Evolutionary conservation across 2,888 invertebrate genomes (phyloP).

Genomic region (Sinelater perroti): DNA sequence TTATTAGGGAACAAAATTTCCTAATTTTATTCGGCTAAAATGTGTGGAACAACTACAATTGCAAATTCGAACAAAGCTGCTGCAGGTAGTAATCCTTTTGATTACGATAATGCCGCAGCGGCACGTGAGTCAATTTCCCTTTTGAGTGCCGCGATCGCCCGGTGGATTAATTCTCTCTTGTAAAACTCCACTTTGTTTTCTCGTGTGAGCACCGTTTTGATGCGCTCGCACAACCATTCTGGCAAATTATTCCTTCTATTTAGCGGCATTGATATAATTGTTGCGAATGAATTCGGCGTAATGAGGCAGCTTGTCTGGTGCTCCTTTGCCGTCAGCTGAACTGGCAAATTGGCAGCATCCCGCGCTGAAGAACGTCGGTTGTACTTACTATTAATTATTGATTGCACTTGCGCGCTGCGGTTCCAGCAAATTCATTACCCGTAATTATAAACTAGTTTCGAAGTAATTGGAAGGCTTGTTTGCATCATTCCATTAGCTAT

Average conservation of each 20-base stretch:
- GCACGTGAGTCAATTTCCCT: too few species aligned
- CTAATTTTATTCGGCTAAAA: too few species aligned
- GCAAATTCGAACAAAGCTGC: too few species aligned
- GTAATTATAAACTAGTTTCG: slow-evolving; percentile 15
- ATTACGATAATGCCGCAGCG: too few species aligned
- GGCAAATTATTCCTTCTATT: slow-evolving; percentile 6
- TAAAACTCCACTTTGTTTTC: too few species aligned
- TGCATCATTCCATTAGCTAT: slow-evolving; percentile 9
- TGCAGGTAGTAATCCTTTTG: too few species aligned
- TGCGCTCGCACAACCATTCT: not conserved
- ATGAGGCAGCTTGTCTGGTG: slow-evolving; percentile 11
- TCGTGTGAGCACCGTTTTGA: too few species aligned
- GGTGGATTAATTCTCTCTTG: too few species aligned
- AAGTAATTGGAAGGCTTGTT: slow-evolving; percentile 11
- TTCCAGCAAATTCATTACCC: slow-evolving; percentile 12
- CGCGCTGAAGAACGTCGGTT: slow-evolving; percentile 13
- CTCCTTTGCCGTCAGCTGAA: slow-evolving; percentile 13
- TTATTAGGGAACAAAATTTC: too few species aligned
- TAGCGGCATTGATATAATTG: slow-evolving; percentile 8
- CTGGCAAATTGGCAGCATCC: slow-evolving; percentile 18
- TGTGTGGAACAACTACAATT: too few species aligned
- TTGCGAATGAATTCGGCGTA: slow-evolving; percentile 9
- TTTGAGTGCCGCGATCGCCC: too few species aligned
- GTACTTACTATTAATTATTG: slow-evolving; percentile 19
- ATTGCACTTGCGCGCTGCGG: slow-evolving; percentile 23